These are phyloP conservation scores for human (Homo sapiens) DNA, from an alignment of 2,113 vertebrate species.

Conservation along the genomic window DNA sequence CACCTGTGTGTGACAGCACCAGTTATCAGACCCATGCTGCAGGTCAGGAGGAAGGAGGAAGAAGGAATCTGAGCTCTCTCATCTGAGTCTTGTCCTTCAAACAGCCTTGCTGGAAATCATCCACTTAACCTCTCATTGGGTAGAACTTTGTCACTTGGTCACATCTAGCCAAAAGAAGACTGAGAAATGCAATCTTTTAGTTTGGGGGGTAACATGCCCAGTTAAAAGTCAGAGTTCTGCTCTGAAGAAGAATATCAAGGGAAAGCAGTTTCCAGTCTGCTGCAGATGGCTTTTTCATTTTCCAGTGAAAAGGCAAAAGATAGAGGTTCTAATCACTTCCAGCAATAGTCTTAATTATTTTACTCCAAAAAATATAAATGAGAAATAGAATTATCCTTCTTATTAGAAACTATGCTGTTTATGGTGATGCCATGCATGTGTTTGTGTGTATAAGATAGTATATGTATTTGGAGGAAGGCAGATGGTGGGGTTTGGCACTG, in stretches of 20 bases:
- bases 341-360: not conserved
- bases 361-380: not conserved
- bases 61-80: not conserved
- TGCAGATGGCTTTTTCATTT: not conserved
- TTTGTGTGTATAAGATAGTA: not conserved
- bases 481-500: not conserved
- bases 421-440: accelerated
- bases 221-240: not conserved
- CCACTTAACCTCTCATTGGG: not conserved
- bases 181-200: not conserved
- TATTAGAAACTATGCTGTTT: not conserved
- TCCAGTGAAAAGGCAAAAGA: not conserved
- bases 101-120: not conserved
- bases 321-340: not conserved
- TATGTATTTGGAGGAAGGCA: not conserved
- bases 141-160: not conserved
- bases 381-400: not conserved
- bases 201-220: not conserved
- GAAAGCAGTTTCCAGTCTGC: not conserved
- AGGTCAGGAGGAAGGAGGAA: not conserved
- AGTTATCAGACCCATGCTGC: not conserved
- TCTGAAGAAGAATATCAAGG: not conserved
- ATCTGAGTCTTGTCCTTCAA: not conserved
- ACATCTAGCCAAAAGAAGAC: not conserved
- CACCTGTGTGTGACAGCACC: not conserved